A percentile compares a stretch with the other conserved stretches of the same genome.
phyloP scores from a whole-genome alignment of 2,888 invertebrate species.

The Leucania comma region DNA sequence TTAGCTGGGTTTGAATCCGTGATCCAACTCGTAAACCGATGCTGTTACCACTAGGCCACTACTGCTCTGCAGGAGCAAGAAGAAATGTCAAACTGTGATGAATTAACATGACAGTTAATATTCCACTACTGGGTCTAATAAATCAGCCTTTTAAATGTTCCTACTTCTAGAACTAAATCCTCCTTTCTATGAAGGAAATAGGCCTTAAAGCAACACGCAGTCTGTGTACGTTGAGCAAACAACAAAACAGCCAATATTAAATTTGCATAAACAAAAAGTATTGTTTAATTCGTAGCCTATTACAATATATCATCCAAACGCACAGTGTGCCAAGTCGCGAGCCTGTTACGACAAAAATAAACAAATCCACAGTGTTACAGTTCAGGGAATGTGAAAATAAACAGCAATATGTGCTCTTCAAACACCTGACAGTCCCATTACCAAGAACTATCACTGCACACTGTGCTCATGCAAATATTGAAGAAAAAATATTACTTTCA shows the following conservation, averaged over 20 bases:
- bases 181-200: too few species aligned
- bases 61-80: too few species aligned
- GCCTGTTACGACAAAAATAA: slow-evolving; percentile 73
- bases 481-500: slow-evolving; percentile 28
- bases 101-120: too few species aligned
- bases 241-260: slow-evolving; percentile 7
- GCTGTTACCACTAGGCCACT: too few species aligned
- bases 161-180: too few species aligned
- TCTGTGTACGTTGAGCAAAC: neutral
- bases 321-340: slow-evolving; percentile 47
- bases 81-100: too few species aligned
- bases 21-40: too few species aligned
- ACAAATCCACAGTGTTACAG: slow-evolving; percentile 70
- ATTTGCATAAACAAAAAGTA: slow-evolving; percentile 30
- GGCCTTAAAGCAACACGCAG: too few species aligned
- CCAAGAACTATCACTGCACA: slow-evolving; percentile 80
- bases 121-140: too few species aligned
- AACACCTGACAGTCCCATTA: slow-evolving; percentile 86
- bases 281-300: slow-evolving; percentile 31
- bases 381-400: slow-evolving; percentile 80
- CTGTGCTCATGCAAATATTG: slow-evolving; percentile 58
- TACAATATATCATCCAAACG: slow-evolving; percentile 41
- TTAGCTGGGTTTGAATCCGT: too few species aligned
- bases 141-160: too few species aligned
- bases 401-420: slow-evolving; percentile 79